Percentiles rank a stretch among this genome's conserved stretches.
phyloP scores from a whole-genome alignment of 53 echinoderm and acorn worm genomes.

The Crossaster papposus region DNA sequence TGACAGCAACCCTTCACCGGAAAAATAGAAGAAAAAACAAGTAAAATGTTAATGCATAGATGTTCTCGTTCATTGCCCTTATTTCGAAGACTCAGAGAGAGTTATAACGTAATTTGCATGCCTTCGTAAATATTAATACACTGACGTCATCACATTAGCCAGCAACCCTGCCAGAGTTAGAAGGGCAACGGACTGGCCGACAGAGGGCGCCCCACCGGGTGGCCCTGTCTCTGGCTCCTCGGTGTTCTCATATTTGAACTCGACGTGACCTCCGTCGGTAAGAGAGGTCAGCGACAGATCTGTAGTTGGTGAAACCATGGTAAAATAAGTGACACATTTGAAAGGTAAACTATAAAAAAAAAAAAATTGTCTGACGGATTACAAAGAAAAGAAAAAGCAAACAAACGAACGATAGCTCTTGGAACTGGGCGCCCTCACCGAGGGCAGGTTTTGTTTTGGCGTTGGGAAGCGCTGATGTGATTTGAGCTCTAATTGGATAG shows the following conservation, averaged over 20 bases:
- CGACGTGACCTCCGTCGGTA: slow-evolving; percentile 17
- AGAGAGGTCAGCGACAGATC: slow-evolving; percentile 20
- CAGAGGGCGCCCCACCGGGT: slow-evolving; percentile 44
- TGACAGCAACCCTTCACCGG: too few relatives aligned
- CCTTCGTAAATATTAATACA: neutral
- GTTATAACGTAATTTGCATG: neutral
- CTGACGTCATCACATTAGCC: neutral
- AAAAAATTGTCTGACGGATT: neutral
- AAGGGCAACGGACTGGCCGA: neutral
- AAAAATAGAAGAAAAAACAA: too few relatives aligned
- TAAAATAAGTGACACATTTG: too few relatives aligned
- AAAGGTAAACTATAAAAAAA: neutral
- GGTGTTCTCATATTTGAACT: slow-evolving; percentile 11
- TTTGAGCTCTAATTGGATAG: too few relatives aligned
- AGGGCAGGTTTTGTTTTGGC: too few relatives aligned
- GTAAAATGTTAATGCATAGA: neutral
- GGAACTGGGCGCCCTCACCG: too few relatives aligned
- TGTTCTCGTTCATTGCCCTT: neutral
- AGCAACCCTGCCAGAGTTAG: neutral
- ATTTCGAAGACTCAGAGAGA: neutral
- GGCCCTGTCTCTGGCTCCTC: neutral
- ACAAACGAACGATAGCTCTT: neutral
- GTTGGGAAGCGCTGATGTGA: too few relatives aligned
- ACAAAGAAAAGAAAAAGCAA: neutral
- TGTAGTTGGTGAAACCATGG: neutral